These are phyloP conservation scores for Saturnia japonica DNA, from an alignment of 2,888 invertebrate species.

Conservation along the genomic window DNA sequence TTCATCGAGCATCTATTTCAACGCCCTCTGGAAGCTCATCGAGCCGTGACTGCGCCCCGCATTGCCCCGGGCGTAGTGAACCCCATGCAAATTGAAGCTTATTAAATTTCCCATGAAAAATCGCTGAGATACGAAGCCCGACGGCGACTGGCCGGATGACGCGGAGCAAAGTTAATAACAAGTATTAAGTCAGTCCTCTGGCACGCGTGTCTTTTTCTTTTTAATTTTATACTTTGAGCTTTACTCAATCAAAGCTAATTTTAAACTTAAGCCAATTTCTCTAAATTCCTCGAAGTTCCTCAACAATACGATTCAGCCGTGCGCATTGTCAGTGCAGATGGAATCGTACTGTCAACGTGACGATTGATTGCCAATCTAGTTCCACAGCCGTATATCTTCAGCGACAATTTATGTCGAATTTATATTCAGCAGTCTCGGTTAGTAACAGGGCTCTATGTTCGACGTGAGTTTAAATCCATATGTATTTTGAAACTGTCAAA, in stretches of 20 bases:
- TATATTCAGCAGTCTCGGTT: constrained; percentile 1
- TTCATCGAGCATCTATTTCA: constrained; percentile 9
- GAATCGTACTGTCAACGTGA: constrained; percentile 6
- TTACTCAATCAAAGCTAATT: neutral
- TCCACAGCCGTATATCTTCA: constrained; percentile 6
- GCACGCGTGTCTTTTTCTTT: neutral
- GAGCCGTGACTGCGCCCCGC: constrained; percentile 10
- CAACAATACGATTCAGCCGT: neutral
- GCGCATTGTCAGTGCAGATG: neutral
- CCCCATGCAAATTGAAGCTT: constrained; percentile 37
- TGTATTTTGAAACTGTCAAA: constrained; percentile 4
- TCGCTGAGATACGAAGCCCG: constrained; percentile 27
- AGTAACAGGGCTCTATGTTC: constrained; percentile 1
- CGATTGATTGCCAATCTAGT: constrained; percentile 9
- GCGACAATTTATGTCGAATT: constrained; percentile 5
- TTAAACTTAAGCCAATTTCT: neutral
- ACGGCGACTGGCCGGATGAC: constrained; percentile 14
- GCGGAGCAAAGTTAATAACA: constrained; percentile 6
- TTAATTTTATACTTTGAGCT: neutral
- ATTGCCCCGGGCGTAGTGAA: constrained; percentile 32
- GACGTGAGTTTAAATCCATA: constrained; percentile 37
- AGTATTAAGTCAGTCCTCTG: constrained; percentile 8
- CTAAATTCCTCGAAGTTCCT: neutral
- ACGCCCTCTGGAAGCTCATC: constrained; percentile 4
- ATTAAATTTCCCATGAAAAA: constrained; percentile 51